Percentiles rank a stretch among this genome's conserved stretches.
Conservation (phyloP, 2,113 vertebrate genomes). For the Sphaerodactylus townsendi region DNA sequence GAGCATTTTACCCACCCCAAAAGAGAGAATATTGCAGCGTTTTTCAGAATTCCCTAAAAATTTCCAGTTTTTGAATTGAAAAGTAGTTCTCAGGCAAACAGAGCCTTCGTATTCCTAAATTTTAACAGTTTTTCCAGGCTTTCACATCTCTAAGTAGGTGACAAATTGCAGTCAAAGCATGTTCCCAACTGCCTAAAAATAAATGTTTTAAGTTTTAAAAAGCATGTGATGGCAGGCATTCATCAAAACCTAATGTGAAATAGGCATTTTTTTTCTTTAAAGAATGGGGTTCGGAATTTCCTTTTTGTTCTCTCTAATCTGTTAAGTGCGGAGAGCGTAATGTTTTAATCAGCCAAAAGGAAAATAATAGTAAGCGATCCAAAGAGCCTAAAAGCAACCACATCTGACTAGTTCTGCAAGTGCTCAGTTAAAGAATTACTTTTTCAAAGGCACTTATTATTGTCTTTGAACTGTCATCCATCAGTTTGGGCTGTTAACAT, state of each 20-base stretch:
- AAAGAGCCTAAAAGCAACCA: conserved; percentile 9
- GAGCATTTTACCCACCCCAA: no score
- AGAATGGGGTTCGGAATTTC: not conserved
- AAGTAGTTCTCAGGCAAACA: no score
- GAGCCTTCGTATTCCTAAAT: no score
- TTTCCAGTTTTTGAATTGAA: no score
- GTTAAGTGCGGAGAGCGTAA: conserved; percentile 4
- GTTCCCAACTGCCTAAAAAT: not conserved
- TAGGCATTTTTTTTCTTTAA: not conserved
- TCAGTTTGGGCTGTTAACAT: not conserved
- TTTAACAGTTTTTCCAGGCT: not conserved
- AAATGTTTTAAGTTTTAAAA: accelerated
- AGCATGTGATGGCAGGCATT: not conserved
- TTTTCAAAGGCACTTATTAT: not conserved
- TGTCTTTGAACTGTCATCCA: not conserved
- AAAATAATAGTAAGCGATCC: conserved; percentile 4
- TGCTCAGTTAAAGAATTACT: not conserved
- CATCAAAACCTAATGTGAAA: not conserved
- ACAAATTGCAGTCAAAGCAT: not conserved
- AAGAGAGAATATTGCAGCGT: no score
- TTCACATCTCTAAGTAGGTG: not conserved
- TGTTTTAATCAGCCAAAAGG: conserved; percentile 21
- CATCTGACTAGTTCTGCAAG: not conserved
- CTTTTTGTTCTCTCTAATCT: not conserved
- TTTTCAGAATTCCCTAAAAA: no score